Base-by-base conservation (phyloP, 2,888 invertebrate species). In the Zygaena filipendulae region DNA sequence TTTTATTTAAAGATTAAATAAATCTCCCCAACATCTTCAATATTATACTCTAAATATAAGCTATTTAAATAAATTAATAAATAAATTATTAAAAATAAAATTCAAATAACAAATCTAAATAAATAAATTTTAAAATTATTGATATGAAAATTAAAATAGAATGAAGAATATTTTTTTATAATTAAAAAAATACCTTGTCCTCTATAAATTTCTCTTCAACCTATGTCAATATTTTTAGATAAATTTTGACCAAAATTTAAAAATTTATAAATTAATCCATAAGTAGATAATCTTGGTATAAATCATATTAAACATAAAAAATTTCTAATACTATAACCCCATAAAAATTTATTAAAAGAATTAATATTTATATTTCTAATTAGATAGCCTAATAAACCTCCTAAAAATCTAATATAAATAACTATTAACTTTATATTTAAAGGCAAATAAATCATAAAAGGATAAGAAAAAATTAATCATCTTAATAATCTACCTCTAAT, bases 391-490 rank as follows among this genome's bases (percentile, higher is more conserved):
- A 77, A 21, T 1, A 68, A 29, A 1, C 51, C 47, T 0, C 82
- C 82, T 3, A 69, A 1, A 32, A 82, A 35, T 56, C 61, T 77
- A 1, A 82, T 59, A 59, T 79, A 60, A 61, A 83, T 69, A 23
- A 81, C 71, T 54, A 84, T 67, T 43, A 81, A 52, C 51, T 84
- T 84, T 55, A 84, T 52, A 62, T 53, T 55, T 36, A 61, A 47
- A 39, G 79, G 59, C 45, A 84, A 68, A 80, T 72, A 75, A 79
- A 84, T 74, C 52, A 81, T 68, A 59, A 59, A 59, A 44, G 80
- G 77, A 33, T 54, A 61, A 42, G 59, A 50, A 77, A 84, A 82
- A 59, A 84, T 74, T 47, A 84, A 33, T 59, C 84, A 84, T 32
- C 55, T 80, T 59, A 84, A 63, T 35, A 79, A 47, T 32, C 75